Conservation (phyloP, 2,888 invertebrate species). For the Acrobasis suavella region DNA sequence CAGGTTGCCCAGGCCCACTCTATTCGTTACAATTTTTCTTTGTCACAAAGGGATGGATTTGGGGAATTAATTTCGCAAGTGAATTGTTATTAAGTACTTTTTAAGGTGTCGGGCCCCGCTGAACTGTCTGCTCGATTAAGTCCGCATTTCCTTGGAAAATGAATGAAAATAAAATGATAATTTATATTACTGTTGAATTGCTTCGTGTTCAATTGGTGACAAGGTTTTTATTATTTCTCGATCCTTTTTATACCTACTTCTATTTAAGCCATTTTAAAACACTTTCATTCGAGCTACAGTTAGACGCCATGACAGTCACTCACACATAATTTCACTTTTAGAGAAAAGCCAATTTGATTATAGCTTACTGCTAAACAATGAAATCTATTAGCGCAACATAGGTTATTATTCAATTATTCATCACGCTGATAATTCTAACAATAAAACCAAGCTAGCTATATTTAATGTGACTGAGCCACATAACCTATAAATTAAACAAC, state of each 20-base stretch:
- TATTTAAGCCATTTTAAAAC: not conserved
- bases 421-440: no score
- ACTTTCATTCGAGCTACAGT: no score
- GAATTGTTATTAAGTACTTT: constrained; percentile 63
- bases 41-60: constrained; percentile 76
- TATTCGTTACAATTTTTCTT: constrained; percentile 79
- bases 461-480: no score
- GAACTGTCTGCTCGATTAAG: constrained; percentile 39
- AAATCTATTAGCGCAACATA: no score
- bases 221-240: constrained; percentile 7
- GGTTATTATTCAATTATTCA: no score
- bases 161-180: constrained; percentile 25
- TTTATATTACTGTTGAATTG: constrained; percentile 16
- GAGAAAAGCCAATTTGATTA: no score
- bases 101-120: constrained; percentile 45
- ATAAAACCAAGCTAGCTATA: no score
- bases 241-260: not conserved
- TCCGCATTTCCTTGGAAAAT: constrained; percentile 28
- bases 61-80: constrained; percentile 69
- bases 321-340: no score
- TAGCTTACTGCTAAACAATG: no score
- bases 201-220: constrained; percentile 10
- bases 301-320: no score
- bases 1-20: constrained; percentile 65
- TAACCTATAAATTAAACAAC: no score